Conservation (phyloP, 2,888 invertebrate species). For the Luperina testacea region DNA sequence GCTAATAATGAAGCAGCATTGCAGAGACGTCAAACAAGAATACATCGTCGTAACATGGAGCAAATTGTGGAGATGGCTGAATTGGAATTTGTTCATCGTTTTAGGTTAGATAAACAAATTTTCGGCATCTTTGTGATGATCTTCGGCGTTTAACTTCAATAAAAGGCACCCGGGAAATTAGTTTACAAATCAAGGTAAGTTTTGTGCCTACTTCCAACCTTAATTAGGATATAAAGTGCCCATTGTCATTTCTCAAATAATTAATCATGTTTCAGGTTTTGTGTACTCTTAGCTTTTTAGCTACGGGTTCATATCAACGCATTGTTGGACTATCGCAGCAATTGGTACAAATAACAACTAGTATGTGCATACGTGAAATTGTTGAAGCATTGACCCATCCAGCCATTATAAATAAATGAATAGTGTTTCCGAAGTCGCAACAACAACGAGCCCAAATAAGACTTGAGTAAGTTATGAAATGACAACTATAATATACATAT, state of each 20-base stretch:
- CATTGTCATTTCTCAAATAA: not conserved
- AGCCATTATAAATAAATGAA: not conserved
- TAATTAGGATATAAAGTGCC: not conserved
- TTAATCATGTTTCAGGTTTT: not conserved
- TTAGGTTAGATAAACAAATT: not conserved
- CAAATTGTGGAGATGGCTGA: too few species aligned
- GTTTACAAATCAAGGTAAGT: not conserved
- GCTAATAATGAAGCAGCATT: too few species aligned
- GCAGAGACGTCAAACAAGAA: too few species aligned
- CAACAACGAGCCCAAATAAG: slow-evolving; percentile 1
- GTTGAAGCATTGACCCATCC: slow-evolving; percentile 1
- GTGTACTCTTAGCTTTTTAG: not conserved
- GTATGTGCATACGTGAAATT: not conserved
- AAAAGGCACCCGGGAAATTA: not conserved
- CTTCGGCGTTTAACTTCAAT: not conserved
- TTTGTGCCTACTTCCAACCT: not conserved
- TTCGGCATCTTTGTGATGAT: not conserved
- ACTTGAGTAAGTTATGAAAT: not conserved
- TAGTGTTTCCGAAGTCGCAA: not conserved
- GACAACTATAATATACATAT: not conserved
- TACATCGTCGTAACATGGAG: too few species aligned
- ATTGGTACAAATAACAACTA: not conserved
- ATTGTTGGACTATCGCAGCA: not conserved
- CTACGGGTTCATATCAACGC: not conserved
- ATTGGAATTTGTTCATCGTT: too few species aligned